Evolutionary conservation across 2,113 vertebrate genomes (phyloP).

Genomic region (Oenanthe oenanthe): DNA sequence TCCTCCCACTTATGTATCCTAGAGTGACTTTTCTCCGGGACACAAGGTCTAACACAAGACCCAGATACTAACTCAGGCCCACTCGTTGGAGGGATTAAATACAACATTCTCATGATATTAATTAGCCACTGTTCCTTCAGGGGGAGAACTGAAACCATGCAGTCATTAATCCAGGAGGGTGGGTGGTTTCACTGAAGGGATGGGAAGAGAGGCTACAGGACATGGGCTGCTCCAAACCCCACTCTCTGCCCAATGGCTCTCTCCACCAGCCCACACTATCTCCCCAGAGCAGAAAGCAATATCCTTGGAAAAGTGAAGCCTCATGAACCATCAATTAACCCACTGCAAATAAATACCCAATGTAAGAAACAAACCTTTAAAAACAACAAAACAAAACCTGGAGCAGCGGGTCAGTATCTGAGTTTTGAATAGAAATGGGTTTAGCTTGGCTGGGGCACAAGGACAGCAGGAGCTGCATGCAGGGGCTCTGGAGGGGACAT

Average conservation of each 20-base stretch:
- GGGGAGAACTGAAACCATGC: not conserved
- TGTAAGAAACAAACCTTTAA: conserved; percentile 2
- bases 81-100: not conserved
- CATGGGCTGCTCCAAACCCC: not conserved
- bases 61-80: not conserved
- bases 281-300: not conserved
- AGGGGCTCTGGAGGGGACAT: not conserved
- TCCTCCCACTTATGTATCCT: not conserved
- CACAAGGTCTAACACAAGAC: not conserved
- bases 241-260: not conserved
- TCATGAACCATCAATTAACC: not conserved
- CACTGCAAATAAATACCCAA: not conserved
- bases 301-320: not conserved
- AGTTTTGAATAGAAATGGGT: conserved; percentile 47
- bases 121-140: not conserved
- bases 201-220: not conserved
- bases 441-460: conserved; percentile 49
- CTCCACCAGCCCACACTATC: not conserved
- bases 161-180: not conserved
- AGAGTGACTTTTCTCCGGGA: not conserved
- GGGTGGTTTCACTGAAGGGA: not conserved
- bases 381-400: conserved; percentile 17
- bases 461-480: not conserved
- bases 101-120: not conserved
- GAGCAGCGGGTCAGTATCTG: conserved; percentile 9